A percentile compares a stretch with the other conserved stretches of the same genome.
These are phyloP conservation scores for Nasonia vitripennis DNA, from an alignment of 1,140 invertebrate species.

Conservation along the genomic window DNA sequence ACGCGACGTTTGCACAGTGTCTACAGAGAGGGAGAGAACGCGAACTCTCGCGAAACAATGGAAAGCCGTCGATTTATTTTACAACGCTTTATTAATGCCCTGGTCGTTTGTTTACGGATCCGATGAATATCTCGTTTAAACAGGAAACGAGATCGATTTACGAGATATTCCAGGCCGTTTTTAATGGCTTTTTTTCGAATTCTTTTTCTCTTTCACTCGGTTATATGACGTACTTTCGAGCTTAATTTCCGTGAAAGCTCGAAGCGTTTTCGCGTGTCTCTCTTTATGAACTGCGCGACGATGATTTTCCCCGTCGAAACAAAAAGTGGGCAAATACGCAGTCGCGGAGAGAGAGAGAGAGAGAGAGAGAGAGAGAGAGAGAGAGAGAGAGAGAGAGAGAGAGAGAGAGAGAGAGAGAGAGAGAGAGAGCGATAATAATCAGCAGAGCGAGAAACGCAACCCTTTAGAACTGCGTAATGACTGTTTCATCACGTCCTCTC, in stretches of 20 bases:
- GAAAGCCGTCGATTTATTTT: conserved; percentile 6
- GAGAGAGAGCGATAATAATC: too few species aligned
- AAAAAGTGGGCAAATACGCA: too few species aligned
- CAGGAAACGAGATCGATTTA: conserved; percentile 4
- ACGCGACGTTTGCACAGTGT: background rate
- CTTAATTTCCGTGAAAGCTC: background rate
- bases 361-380: too few species aligned
- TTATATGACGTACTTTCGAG: background rate
- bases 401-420: too few species aligned
- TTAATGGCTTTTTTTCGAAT: background rate
- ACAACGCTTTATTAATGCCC: conserved; percentile 12
- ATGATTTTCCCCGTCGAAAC: too few species aligned
- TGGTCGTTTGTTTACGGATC: background rate
- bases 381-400: too few species aligned
- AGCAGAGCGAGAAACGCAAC: too few species aligned
- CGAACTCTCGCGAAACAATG: background rate
- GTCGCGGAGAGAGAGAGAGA: too few species aligned
- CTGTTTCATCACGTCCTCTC: background rate
- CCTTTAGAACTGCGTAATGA: background rate
- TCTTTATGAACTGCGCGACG: too few species aligned
- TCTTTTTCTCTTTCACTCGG: background rate
- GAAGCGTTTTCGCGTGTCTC: background rate
- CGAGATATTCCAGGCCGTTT: background rate
- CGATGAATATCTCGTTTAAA: conserved; percentile 11
- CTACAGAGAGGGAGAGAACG: background rate